Base-by-base conservation (phyloP, 2,888 invertebrate species). In the Aleiodes testaceus region DNA sequence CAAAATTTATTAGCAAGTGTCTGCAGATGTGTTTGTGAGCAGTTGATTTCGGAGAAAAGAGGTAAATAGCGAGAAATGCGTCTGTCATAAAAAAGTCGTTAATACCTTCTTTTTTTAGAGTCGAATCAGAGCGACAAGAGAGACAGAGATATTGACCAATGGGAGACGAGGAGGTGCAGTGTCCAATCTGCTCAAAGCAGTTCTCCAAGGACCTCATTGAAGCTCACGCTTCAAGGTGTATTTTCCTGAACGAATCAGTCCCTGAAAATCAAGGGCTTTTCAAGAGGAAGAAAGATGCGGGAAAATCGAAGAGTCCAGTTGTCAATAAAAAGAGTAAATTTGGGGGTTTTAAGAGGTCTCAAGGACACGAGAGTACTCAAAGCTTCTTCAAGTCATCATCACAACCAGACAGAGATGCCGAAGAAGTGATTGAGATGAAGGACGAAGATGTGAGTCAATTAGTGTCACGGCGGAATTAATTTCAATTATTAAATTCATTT, bases 161-260 rank as follows among this genome's bases (percentile, higher is more conserved):
- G 80, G 74, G 75, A 47, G 53, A 11, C 16, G 69, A 79, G n/a
- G 68, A 74, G 12, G 72, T 84, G 16, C 76, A 79, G 61, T 94
- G 94, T 84, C 93, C 94, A 1, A 89, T 94, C 68, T 94, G 94
- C 84, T 88, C 86, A 69, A 90, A 91, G 82, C 79, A 83, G 26
- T 92, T 91, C 86, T 79, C 88, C 20, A 79, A 87, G 63, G 78
- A 84, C 16, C 79, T 88, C 36, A 92, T 94, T 70, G 92, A 93
- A 85, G 87, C 88, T 74, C 94, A 94, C 83, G 93, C 90, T 0
- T 91, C 92, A 81, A 92, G 90, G 84, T 94, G 94, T 85, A 89
- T 93, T 78, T 94, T 93, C 88, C 85, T 93, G 42, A 92, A 92
- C 79, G 89, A 86, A 65, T 78, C 84, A 1, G 78, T 70, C 3